Evolutionary conservation across 2,888 invertebrate species (phyloP).

Genomic region (Syrphus vitripennis): DNA sequence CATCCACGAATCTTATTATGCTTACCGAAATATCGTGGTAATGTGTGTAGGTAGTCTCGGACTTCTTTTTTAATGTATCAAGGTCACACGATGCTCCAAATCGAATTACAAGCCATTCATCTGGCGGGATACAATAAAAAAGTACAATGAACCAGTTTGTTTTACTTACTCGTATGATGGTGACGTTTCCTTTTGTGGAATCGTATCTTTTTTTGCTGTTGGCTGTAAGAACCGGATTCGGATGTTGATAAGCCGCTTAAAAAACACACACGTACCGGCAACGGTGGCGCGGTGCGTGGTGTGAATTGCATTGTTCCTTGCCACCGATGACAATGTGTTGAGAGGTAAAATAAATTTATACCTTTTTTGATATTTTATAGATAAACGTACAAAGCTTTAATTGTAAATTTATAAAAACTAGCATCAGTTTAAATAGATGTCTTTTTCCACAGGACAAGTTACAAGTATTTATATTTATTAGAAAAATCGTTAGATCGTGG

Average conservation of each 20-base stretch:
- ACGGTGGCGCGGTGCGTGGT: neutral
- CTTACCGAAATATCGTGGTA: constrained; percentile 1
- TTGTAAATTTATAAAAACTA: neutral
- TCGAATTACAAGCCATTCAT: constrained; percentile 47
- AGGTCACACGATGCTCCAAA: constrained; percentile 65
- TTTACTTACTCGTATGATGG: neutral
- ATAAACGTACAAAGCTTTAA: neutral
- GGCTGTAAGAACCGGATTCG: constrained; percentile 30
- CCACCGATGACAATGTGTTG: constrained; percentile 1
- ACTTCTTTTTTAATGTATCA: constrained; percentile 23
- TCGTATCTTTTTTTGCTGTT: constrained; percentile 1
- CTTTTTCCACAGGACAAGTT: too few species aligned
- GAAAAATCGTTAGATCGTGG: too few species aligned
- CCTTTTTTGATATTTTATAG: neutral
- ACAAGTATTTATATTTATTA: too few species aligned
- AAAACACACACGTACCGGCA: neutral
- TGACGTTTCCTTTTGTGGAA: neutral
- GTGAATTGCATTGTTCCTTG: constrained; percentile 26
- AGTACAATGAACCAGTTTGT: constrained; percentile 52
- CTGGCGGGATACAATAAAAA: constrained; percentile 4
- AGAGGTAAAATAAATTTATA: neutral
- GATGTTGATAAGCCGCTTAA: constrained; percentile 27
- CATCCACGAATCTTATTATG: neutral
- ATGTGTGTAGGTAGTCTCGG: neutral
- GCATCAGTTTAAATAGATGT: neutral